phyloP scores from a whole-genome alignment of 1,140 invertebrate species.

The Bombus haemorrhoidalis region DNA sequence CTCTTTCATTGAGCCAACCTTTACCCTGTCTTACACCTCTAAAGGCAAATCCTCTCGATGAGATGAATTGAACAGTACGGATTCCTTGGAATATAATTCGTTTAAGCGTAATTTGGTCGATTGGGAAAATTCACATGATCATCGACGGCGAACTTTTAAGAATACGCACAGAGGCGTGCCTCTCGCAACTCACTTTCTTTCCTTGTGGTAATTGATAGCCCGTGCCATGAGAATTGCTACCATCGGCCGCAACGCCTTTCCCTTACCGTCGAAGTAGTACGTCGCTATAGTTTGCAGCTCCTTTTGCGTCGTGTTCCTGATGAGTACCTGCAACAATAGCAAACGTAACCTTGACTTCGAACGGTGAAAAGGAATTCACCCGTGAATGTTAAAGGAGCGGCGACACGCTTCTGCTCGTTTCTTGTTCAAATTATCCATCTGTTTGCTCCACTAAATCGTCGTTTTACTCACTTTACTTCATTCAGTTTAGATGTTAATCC shows the following conservation, averaged over 20 bases:
- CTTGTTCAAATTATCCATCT: not conserved
- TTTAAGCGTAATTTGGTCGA: not conserved
- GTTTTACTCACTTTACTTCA: not conserved
- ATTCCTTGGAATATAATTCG: not conserved
- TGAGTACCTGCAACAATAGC: conserved; percentile 86
- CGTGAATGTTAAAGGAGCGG: not conserved
- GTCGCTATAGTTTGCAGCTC: conserved; percentile 94
- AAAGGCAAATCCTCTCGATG: too few relatives aligned
- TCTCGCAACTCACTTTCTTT: conserved; percentile 87
- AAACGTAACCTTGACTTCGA: conserved; percentile 64
- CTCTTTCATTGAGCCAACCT: too few relatives aligned
- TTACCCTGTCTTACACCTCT: too few relatives aligned
- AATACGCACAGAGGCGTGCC: not conserved
- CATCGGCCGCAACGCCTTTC: conserved; percentile 97
- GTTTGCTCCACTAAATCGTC: not conserved
- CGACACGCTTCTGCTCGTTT: not conserved
- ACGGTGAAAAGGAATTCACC: conserved; percentile 9
- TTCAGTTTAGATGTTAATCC: too few relatives aligned
- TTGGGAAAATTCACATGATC: not conserved
- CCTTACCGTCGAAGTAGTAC: conserved; percentile 98
- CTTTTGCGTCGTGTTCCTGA: conserved; percentile 89
- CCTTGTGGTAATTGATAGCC: conserved; percentile 95
- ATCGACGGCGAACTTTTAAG: conserved; percentile 28
- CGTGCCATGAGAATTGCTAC: conserved; percentile 95
- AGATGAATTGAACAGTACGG: not conserved